These are phyloP conservation scores for Metellina segmentata DNA, from an alignment of 2,888 invertebrate genomes.

Conservation along the genomic window DNA sequence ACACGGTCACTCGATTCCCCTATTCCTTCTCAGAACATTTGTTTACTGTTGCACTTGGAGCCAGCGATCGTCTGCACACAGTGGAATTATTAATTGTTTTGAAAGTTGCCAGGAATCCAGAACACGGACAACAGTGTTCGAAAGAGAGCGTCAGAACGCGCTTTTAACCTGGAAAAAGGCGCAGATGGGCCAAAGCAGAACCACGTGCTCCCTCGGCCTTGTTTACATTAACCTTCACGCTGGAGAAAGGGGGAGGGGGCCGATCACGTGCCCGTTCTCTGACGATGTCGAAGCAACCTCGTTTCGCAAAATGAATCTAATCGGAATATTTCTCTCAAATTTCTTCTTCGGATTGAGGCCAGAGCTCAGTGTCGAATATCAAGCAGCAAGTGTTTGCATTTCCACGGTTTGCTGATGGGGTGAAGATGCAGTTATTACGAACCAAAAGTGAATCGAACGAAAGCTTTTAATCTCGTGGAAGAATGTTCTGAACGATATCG, in stretches of 20 bases:
- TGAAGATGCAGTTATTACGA: no score
- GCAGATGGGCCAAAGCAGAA: background rate
- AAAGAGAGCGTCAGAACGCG: background rate
- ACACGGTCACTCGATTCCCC: background rate
- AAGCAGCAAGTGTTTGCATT: background rate
- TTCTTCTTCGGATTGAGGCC: background rate
- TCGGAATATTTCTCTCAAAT: background rate
- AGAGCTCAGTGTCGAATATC: background rate
- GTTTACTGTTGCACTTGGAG: background rate
- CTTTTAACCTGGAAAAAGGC: background rate
- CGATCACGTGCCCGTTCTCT: background rate
- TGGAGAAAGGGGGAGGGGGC: background rate
- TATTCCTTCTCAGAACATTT: background rate
- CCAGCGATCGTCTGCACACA: background rate
- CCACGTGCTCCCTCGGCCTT: conserved; percentile 59
- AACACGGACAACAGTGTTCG: background rate
- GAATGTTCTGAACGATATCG: no score
- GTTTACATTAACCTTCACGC: conserved; percentile 56
- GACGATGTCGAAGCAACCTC: background rate
- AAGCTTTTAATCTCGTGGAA: no score
- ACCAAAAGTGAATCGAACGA: no score
- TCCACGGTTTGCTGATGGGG: no score
- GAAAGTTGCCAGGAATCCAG: background rate
- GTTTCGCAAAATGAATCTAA: background rate
- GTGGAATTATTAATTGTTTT: background rate